Evolutionary conservation across 2,888 invertebrate species (phyloP).

Genomic region (Melipona bicolor): DNA sequence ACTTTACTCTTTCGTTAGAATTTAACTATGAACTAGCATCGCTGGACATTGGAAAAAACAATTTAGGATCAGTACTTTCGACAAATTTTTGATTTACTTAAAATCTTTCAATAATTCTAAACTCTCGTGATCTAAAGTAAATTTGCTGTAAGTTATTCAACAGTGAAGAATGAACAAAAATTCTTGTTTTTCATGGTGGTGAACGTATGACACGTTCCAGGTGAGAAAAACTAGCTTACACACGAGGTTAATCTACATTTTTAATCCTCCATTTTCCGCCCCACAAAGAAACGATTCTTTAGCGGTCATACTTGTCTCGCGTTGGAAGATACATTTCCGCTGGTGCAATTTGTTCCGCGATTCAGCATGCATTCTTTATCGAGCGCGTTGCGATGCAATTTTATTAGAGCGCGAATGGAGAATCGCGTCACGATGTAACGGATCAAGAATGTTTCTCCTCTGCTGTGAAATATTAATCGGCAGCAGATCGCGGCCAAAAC

Average conservation of each 20-base stretch:
- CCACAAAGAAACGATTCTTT: constrained; percentile 29
- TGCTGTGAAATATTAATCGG: constrained; percentile 34
- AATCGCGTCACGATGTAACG: constrained; percentile 34
- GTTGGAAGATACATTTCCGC: background rate
- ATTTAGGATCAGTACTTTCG: too few relatives aligned
- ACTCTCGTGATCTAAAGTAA: too few relatives aligned
- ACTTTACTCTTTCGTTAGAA: too few relatives aligned
- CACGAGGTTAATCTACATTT: constrained; percentile 13
- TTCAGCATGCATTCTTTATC: constrained; percentile 36
- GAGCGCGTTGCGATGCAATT: background rate
- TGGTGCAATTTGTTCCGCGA: constrained; percentile 13
- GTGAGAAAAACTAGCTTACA: background rate
- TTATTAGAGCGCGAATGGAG: constrained; percentile 22
- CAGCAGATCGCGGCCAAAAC: background rate
- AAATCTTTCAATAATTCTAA: too few relatives aligned
- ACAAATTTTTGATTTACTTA: too few relatives aligned
- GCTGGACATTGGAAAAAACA: too few relatives aligned
- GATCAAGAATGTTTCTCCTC: constrained; percentile 5
- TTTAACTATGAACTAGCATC: too few relatives aligned
- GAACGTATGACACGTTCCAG: background rate
- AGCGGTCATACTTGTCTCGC: constrained; percentile 17
- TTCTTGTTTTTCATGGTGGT: background rate
- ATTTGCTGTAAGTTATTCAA: too few relatives aligned
- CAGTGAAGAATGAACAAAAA: background rate
- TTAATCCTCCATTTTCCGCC: constrained; percentile 8